Percentiles rank a stretch among this genome's conserved stretches.
Conservation (phyloP, 1,140 invertebrate species). For the Bombus cullumanus region DNA sequence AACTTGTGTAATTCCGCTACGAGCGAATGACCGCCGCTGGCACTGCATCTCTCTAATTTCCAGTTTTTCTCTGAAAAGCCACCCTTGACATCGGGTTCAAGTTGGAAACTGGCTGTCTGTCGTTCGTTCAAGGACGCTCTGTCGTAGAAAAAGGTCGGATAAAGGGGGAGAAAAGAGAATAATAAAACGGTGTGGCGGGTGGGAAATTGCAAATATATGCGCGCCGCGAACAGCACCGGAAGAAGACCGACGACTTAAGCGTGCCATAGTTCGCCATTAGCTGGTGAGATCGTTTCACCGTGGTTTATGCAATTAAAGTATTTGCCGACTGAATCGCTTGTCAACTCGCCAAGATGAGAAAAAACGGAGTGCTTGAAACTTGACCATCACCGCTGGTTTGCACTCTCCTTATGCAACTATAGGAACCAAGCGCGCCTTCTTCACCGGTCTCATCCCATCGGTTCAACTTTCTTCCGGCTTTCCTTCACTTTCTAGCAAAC, state of each 20-base stretch:
- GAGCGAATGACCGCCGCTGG: no score
- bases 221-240: constrained; percentile 7
- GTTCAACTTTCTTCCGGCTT: constrained; percentile 31
- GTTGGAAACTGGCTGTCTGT: not conserved
- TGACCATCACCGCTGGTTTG: constrained; percentile 35
- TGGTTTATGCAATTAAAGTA: constrained; percentile 62
- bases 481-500: constrained; percentile 53
- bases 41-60: no score
- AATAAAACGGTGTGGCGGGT: not conserved
- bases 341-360: constrained; percentile 38
- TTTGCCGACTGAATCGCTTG: constrained; percentile 66
- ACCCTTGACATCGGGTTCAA: constrained; percentile 14
- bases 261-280: constrained; percentile 45
- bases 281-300: constrained; percentile 15
- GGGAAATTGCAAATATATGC: constrained; percentile 20
- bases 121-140: not conserved
- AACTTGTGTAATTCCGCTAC: constrained; percentile 2
- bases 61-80: not conserved
- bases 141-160: no score
- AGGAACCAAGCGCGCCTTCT: not conserved
- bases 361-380: constrained; percentile 40
- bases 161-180: not conserved
- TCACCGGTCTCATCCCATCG: not conserved
- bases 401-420: constrained; percentile 28
- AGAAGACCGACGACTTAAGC: not conserved